Base-by-base conservation (phyloP, 2,888 invertebrate genomes). In the Eucera pruinosa region DNA sequence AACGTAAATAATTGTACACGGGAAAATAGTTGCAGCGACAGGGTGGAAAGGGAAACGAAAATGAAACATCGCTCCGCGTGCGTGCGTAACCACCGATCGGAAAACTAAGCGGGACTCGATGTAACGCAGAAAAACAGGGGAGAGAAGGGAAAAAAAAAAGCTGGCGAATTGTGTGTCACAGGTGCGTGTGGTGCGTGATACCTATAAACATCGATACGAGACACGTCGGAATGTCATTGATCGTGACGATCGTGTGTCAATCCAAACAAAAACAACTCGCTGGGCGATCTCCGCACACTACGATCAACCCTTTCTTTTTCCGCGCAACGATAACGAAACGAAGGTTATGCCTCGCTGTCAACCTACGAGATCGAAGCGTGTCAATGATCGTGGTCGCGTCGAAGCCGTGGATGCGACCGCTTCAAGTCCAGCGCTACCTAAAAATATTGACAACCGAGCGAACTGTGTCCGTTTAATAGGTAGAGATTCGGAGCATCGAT, bases 391-490 rank as follows among this genome's bases (percentile, higher is more conserved):
- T n/a, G n/a, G n/a, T n/a, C 61, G n/a, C 60, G 20, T 36, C 69
- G 20, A 61, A 50, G 23, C 43, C 30, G 39, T 67, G 13, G 27
- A 41, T 27, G 30, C 58, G 64, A 77, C 13, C 20, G 48, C 61
- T 47, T 54, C 20, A 27, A 47, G 30, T 67, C 30, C 66, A 62
- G 64, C 58, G 55, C 43, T 74, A 58, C 73, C 61, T 73, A 72
- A 84, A 67, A 77, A 80, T 81, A 81, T 81, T 77, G 78, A 75
- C 72, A 78, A 70, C 47, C 50, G 39, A 50, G 50, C 45, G 52
- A 58, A 58, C 2, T 6, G 30, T 79, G 68, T 50, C 43, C 41
- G 33, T 50, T 43, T 25, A 27, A 43, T 43, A 36, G 15, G 20
- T 15, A n/a, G 48, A 52, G 25, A 72, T 68, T 68, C 13, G 43